phyloP scores from a whole-genome alignment of 2,797 vertebrate genomes.

The Phalloptychus januarius region DNA sequence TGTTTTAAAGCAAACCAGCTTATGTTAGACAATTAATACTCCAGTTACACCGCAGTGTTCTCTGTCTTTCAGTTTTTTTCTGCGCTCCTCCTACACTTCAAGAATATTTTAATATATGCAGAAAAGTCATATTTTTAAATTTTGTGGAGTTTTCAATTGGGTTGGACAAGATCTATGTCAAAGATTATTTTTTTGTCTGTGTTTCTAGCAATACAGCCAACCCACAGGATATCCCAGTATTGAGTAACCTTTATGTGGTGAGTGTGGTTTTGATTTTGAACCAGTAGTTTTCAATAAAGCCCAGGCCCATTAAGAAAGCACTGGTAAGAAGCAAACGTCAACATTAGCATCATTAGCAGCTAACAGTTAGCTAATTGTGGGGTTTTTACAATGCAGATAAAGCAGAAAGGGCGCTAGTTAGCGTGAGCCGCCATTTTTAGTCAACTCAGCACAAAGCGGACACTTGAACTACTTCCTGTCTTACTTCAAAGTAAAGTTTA shows the following conservation, averaged over 20 bases:
- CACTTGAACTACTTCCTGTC: not conserved
- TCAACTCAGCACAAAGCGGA: not conserved
- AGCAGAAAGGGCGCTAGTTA: not conserved
- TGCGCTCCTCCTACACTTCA: conserved; percentile 11
- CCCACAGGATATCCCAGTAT: not conserved
- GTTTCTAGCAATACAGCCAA: not conserved
- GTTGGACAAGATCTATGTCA: not conserved
- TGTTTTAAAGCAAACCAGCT: conserved; percentile 36
- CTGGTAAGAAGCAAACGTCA: not conserved
- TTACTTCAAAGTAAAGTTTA: not conserved
- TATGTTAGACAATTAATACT: conserved; percentile 39
- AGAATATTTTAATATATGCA: conserved; percentile 14
- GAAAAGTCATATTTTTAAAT: not conserved
- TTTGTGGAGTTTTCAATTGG: not conserved
- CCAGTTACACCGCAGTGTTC: conserved; percentile 41
- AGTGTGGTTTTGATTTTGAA: not conserved
- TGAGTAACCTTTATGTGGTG: not conserved
- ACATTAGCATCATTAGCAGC: not conserved
- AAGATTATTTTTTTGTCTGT: not conserved
- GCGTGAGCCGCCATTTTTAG: not conserved
- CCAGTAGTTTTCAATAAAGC: not conserved
- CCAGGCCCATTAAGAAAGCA: not conserved
- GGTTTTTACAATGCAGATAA: not conserved
- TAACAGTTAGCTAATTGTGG: not conserved
- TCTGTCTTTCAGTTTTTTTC: conserved; percentile 32